These are phyloP conservation scores for Phlogophora meticulosa DNA, from an alignment of 2,888 invertebrate species.

Conservation along the genomic window DNA sequence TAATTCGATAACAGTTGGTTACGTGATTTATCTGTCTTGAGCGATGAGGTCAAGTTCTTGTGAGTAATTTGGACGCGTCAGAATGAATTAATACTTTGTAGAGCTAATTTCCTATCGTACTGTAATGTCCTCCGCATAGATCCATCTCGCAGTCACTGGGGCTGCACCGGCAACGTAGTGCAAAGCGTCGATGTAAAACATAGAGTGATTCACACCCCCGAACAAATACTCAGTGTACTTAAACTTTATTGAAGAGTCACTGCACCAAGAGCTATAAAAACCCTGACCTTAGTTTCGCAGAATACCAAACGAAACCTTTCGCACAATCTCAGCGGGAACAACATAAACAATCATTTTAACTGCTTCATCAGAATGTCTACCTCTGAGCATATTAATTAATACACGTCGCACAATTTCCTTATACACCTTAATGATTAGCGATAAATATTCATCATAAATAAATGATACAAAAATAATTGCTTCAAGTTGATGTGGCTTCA, in stretches of 20 bases:
- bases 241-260: slow-evolving; percentile 12
- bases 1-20: slow-evolving; percentile 54
- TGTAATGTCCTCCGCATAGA: slow-evolving; percentile 67
- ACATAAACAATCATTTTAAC: slow-evolving; percentile 56
- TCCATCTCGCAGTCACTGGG: slow-evolving; percentile 69
- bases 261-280: slow-evolving; percentile 20
- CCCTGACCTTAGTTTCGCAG: slow-evolving; percentile 45
- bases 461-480: slow-evolving; percentile 50
- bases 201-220: slow-evolving; percentile 62
- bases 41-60: slow-evolving; percentile 44
- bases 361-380: slow-evolving; percentile 50
- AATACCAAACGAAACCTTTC: slow-evolving; percentile 37
- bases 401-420: slow-evolving; percentile 54
- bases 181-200: slow-evolving; percentile 65
- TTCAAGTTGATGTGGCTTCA: slow-evolving; percentile 35
- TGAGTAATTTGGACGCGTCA: slow-evolving; percentile 25
- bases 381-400: slow-evolving; percentile 51
- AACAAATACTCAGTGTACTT: slow-evolving; percentile 9
- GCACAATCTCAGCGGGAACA: slow-evolving; percentile 34
- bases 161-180: slow-evolving; percentile 70
- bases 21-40: slow-evolving; percentile 47
- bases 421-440: slow-evolving; percentile 50
- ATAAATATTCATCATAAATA: slow-evolving; percentile 54
- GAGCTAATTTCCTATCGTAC: slow-evolving; percentile 65
- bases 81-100: slow-evolving; percentile 53